These are phyloP conservation scores for Tetragonula carbonaria DNA, from an alignment of 2,888 invertebrate genomes.

Conservation along the genomic window DNA sequence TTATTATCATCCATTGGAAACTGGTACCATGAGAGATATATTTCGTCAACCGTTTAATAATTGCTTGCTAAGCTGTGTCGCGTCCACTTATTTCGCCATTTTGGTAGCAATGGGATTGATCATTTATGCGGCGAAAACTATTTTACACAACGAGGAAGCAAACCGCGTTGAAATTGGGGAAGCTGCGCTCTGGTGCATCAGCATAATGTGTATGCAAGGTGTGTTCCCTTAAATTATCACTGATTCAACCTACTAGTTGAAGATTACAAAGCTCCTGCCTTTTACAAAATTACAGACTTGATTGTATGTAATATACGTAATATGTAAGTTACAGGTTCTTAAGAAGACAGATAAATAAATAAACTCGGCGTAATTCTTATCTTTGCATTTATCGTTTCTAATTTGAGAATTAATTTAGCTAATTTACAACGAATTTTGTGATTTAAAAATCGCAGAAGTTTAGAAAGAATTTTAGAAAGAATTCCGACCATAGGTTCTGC, in stretches of 20 bases:
- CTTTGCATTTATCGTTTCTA: background rate
- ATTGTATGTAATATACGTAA: background rate
- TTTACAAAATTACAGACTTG: background rate
- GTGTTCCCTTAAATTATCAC: background rate
- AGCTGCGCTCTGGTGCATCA: conserved; percentile 87
- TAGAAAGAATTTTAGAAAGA: background rate
- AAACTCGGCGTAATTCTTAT: background rate
- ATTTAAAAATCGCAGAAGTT: no score
- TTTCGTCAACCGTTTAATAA: conserved; percentile 87
- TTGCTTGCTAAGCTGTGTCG: conserved; percentile 85
- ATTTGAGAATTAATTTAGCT: background rate
- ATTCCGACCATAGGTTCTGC: conserved; percentile 85
- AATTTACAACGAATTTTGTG: background rate
- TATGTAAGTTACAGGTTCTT: background rate
- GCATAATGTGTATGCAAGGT: conserved; percentile 89
- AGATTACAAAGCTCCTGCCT: background rate
- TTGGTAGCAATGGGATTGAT: conserved; percentile 85
- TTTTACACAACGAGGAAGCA: conserved; percentile 79
- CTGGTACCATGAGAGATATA: conserved; percentile 87
- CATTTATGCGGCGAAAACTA: conserved; percentile 80
- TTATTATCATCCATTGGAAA: conserved; percentile 87
- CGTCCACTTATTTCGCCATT: conserved; percentile 85
- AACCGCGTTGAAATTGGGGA: conserved; percentile 84
- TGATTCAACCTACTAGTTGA: background rate
- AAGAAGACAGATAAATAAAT: background rate